These are phyloP conservation scores for Chirona hameri DNA, from an alignment of 2,888 invertebrate genomes.

Conservation along the genomic window DNA sequence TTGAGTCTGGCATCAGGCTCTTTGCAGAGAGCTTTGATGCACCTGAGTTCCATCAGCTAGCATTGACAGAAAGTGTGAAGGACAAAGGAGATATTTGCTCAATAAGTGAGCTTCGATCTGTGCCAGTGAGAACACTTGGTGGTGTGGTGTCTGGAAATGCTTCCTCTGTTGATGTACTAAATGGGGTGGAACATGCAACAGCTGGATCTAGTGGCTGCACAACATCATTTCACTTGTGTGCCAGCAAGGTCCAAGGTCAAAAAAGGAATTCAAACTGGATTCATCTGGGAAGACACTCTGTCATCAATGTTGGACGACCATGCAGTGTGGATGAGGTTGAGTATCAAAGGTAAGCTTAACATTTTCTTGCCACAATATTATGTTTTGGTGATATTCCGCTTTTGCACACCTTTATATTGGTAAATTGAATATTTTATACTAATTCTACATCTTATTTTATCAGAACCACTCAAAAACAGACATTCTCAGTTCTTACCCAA, in stretches of 20 bases:
- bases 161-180: not conserved
- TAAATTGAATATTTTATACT: no score
- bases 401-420: no score
- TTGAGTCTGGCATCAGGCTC: not conserved
- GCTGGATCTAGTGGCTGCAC: not conserved
- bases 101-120: not conserved
- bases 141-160: not conserved
- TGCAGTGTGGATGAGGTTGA: not conserved
- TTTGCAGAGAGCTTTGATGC: not conserved
- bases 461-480: no score
- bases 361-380: no score
- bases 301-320: not conserved
- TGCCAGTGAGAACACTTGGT: not conserved
- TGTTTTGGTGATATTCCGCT: no score
- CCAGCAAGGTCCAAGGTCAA: not conserved
- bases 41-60: not conserved
- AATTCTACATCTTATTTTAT: no score
- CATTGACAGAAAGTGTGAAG: conserved; percentile 1
- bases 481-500: no score
- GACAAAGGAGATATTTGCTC: not conserved
- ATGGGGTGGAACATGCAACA: not conserved
- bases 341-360: not conserved
- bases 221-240: not conserved
- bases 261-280: not conserved
- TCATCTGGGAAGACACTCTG: not conserved